Evolutionary conservation across 2,888 invertebrate genomes (phyloP).

Genomic region (Limnephilus rhombicus): DNA sequence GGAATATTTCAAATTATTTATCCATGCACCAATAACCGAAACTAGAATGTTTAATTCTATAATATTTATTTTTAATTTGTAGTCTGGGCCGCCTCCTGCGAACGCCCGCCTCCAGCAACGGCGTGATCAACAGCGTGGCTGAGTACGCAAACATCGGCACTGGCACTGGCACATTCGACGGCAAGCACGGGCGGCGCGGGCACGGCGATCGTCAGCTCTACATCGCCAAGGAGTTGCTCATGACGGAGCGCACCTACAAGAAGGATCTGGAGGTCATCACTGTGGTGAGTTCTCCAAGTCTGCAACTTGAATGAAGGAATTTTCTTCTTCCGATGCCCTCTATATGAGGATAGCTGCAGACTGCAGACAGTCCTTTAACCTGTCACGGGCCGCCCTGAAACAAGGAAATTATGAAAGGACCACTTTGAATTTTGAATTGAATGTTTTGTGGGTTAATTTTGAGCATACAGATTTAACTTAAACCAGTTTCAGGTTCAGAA

Average conservation of each 20-base stretch:
- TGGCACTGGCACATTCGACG: slow-evolving; percentile 55
- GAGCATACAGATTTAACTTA: too few species aligned
- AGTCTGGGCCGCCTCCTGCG: slow-evolving; percentile 70
- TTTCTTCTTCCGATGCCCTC: neutral
- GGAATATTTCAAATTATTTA: too few species aligned
- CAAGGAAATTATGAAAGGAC: too few species aligned
- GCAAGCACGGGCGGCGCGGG: slow-evolving; percentile 71
- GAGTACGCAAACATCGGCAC: slow-evolving; percentile 56
- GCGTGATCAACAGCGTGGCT: slow-evolving; percentile 52
- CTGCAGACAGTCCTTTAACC: neutral
- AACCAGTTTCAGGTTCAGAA: too few species aligned
- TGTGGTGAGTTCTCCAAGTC: slow-evolving; percentile 79
- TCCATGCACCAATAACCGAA: too few species aligned
- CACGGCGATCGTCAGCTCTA: slow-evolving; percentile 85
- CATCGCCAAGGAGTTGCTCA: slow-evolving; percentile 94
- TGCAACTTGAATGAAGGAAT: neutral
- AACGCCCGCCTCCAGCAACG: slow-evolving; percentile 66
- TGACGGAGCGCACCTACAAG: slow-evolving; percentile 97
- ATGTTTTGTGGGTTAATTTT: too few species aligned
- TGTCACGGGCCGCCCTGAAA: too few species aligned
- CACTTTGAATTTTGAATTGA: too few species aligned
- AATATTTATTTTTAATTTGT: slow-evolving; percentile 49
- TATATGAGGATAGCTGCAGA: neutral
- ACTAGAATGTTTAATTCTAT: too few species aligned
- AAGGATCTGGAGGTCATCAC: slow-evolving; percentile 95